Conservation (phyloP, 2,888 invertebrate species). For the Chymomyza fuscimana region DNA sequence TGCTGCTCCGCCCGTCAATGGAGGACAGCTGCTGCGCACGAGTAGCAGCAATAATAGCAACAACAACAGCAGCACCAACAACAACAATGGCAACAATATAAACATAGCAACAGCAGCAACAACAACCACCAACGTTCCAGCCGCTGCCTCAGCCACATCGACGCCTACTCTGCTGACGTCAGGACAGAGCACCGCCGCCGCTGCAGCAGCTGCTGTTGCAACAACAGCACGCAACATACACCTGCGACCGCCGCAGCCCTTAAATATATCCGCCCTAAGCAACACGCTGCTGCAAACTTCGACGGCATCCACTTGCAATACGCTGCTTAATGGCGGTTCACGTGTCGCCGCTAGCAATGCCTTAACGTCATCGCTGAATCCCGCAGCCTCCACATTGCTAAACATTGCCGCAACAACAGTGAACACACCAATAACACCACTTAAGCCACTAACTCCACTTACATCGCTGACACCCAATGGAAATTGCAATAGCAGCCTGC, state of each 20-base stretch:
- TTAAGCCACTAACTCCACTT: constrained; percentile 63
- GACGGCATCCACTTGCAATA: constrained; percentile 29
- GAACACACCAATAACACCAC: constrained; percentile 49
- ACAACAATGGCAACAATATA: constrained; percentile 18
- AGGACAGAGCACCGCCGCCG: constrained; percentile 39
- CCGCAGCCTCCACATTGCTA: constrained; percentile 42
- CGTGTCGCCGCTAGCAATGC: constrained; percentile 75
- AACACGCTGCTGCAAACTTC: constrained; percentile 52
- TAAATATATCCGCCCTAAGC: constrained; percentile 84
- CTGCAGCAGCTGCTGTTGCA: constrained; percentile 70
- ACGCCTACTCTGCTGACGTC: constrained; percentile 24
- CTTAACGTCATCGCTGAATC: constrained; percentile 8
- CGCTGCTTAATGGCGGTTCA: constrained; percentile 74
- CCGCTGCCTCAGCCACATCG: constrained; percentile 38
- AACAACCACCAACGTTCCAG: constrained; percentile 19
- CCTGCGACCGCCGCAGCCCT: constrained; percentile 82
- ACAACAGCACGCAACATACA: constrained; percentile 75
- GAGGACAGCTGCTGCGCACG: constrained; percentile 63
- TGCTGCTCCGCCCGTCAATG: constrained; percentile 23
- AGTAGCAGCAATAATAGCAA: constrained; percentile 17
- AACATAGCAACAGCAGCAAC: constrained; percentile 27
- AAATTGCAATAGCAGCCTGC: constrained; percentile 65
- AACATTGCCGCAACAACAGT: constrained; percentile 47
- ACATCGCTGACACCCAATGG: constrained; percentile 70
- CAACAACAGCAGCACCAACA: constrained; percentile 17